These are phyloP conservation scores for Gastrophryne carolinensis DNA, from an alignment of 2,797 vertebrate genomes.

Conservation along the genomic window DNA sequence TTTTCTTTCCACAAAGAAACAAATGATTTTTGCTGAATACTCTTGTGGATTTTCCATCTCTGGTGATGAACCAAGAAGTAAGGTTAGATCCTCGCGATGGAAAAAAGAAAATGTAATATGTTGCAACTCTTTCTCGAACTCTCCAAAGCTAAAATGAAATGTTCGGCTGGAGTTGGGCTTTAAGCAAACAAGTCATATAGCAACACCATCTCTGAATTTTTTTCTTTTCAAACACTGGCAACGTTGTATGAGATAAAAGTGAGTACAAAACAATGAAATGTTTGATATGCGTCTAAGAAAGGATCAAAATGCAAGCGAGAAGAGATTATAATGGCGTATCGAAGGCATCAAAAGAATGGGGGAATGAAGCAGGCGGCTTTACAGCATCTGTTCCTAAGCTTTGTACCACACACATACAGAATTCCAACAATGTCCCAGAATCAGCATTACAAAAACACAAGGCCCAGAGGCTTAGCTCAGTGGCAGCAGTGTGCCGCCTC, in stretches of 20 bases:
- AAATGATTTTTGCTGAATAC: too few species aligned
- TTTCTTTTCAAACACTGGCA: background rate
- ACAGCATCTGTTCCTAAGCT: slow-evolving; percentile 27
- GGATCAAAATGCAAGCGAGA: slow-evolving; percentile 11
- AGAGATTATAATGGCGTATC: slow-evolving; percentile 20
- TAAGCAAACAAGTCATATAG: too few species aligned
- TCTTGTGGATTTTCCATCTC: too few species aligned
- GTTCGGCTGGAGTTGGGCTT: too few species aligned
- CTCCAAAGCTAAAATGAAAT: too few species aligned
- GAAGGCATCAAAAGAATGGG: slow-evolving; percentile 8
- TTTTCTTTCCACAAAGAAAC: too few species aligned
- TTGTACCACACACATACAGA: slow-evolving; percentile 32
- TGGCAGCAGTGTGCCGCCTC: background rate
- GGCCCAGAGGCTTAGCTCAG: background rate
- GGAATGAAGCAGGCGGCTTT: slow-evolving; percentile 28
- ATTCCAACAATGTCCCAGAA: slow-evolving; percentile 10
- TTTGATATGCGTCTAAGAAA: slow-evolving; percentile 10
- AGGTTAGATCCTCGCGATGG: too few species aligned
- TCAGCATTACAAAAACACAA: slow-evolving; percentile 17
- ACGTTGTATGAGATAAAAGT: background rate
- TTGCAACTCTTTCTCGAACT: too few species aligned
- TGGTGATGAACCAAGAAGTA: too few species aligned
- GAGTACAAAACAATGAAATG: background rate
- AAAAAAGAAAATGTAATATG: too few species aligned
- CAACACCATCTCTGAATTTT: too few species aligned